Evolutionary conservation across 2,797 vertebrate genomes (phyloP).

Genomic region (Chaetodon trifasciatus): DNA sequence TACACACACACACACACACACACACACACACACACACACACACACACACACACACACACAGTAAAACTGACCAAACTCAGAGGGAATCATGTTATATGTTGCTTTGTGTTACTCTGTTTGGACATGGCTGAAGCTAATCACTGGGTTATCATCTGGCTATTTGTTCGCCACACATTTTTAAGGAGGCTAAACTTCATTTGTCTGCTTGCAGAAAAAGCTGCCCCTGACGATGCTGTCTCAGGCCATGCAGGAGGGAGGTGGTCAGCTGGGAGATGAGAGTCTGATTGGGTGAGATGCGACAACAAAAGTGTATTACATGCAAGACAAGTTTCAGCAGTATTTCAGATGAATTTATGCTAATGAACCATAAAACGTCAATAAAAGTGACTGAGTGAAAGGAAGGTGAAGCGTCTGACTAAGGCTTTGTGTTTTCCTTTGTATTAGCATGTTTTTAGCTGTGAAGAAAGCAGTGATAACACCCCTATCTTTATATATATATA

Average conservation of each 20-base stretch:
- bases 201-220: conserved; percentile 91
- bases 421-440: background rate
- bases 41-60: background rate
- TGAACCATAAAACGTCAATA: background rate
- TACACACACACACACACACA: background rate
- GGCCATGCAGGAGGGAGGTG: conserved; percentile 91
- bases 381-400: background rate
- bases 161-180: background rate
- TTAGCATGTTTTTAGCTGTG: background rate
- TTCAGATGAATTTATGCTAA: background rate
- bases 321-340: background rate
- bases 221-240: conserved; percentile 92
- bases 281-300: conserved; percentile 89
- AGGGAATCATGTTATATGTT: background rate
- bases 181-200: background rate
- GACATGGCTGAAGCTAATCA: background rate
- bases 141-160: background rate
- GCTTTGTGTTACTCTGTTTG: background rate
- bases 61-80: background rate
- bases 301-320: background rate
- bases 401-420: background rate
- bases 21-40: background rate
- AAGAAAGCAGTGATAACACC: conserved; percentile 4
- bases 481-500: conserved; percentile 15
- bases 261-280: conserved; percentile 92